Evolutionary conservation across 2,888 invertebrate genomes (phyloP).

Genomic region (Ormyrus thymus): DNA sequence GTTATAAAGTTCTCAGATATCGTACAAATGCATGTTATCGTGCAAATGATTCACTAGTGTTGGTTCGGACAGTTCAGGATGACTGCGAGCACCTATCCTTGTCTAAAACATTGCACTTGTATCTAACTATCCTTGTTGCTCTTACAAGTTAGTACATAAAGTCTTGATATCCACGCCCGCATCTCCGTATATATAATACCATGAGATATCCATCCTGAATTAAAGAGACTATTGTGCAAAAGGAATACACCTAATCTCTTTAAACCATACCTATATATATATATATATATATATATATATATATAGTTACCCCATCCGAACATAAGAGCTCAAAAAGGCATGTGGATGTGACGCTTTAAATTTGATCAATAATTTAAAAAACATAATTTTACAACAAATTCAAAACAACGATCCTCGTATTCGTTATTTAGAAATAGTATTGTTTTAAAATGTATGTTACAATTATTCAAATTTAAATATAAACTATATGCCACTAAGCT

Average conservation of each 20-base stretch:
- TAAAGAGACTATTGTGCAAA: background rate
- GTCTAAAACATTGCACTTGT: background rate
- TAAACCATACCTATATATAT: background rate
- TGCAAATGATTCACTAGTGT: constrained; percentile 42
- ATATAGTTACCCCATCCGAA: too few relatives aligned
- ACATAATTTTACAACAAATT: too few relatives aligned
- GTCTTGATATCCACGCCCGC: constrained; percentile 35
- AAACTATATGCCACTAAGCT: too few relatives aligned
- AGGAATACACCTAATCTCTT: constrained; percentile 34
- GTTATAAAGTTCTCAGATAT: constrained; percentile 43
- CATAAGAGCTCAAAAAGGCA: too few relatives aligned
- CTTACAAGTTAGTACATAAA: background rate
- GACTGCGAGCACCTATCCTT: constrained; percentile 14
- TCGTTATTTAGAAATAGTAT: too few relatives aligned
- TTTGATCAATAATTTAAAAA: too few relatives aligned
- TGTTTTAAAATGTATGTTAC: too few relatives aligned
- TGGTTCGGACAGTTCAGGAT: constrained; percentile 14
- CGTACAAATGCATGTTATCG: constrained; percentile 48
- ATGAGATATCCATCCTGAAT: constrained; percentile 1
- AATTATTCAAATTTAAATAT: too few relatives aligned
- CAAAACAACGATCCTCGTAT: too few relatives aligned
- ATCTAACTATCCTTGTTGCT: constrained; percentile 21
- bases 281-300: too few relatives aligned
- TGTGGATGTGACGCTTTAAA: too few relatives aligned
- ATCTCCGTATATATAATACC: constrained; percentile 23